Percentiles rank a stretch among this genome's conserved stretches.
These are phyloP conservation scores for Todus mexicanus DNA, from an alignment of 2,797 vertebrate species.

Conservation along the genomic window DNA sequence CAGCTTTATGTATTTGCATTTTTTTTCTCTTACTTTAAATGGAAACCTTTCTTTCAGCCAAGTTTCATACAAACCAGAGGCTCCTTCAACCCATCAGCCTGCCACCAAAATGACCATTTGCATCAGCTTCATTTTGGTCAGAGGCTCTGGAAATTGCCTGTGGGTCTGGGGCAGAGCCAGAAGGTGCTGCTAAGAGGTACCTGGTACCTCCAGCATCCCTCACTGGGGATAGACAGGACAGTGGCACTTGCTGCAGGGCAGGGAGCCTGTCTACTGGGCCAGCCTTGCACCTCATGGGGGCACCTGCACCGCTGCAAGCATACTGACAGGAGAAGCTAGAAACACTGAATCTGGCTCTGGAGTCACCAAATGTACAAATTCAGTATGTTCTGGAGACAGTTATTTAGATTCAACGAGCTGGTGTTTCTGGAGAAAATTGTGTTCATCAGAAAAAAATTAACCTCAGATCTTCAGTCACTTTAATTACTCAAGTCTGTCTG, in stretches of 20 bases:
- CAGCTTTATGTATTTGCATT: neutral
- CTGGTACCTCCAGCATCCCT: accelerated
- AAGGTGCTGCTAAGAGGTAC: neutral
- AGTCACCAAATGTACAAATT: neutral
- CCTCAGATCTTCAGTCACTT: neutral
- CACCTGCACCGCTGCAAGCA: no score
- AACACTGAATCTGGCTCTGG: accelerated
- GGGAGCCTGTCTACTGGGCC: neutral
- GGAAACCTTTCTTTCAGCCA: neutral
- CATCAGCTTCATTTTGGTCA: accelerated
- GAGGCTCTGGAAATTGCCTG: neutral
- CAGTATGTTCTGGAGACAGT: neutral
- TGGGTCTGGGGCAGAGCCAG: neutral
- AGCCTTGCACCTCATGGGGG: accelerated
- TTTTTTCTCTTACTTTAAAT: neutral
- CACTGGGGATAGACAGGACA: accelerated
- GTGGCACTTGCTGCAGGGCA: neutral
- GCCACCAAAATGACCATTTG: neutral
- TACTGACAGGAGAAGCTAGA: neutral
- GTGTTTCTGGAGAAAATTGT: neutral
- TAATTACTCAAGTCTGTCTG: neutral
- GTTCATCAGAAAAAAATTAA: neutral
- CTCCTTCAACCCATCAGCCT: neutral
- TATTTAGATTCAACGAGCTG: neutral
- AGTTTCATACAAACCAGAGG: neutral